phyloP scores from a whole-genome alignment of 1,140 invertebrate species.

The Euglossa dilemma region DNA sequence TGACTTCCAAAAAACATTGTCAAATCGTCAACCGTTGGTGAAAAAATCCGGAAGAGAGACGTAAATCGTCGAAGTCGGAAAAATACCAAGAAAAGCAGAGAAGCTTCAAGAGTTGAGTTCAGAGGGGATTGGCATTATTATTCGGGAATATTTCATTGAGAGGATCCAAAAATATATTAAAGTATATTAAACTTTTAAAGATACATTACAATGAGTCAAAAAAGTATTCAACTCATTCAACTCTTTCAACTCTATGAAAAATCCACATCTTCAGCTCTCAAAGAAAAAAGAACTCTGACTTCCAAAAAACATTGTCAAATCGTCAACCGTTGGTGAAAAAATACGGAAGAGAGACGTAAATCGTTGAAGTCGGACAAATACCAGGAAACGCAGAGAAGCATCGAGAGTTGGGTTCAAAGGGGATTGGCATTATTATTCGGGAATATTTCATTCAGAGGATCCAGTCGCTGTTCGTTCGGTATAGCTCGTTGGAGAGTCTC shows the following conservation, averaged over 20 bases:
- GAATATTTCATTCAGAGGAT: constrained; percentile 64
- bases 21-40: too few relatives aligned
- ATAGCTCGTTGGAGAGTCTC: constrained; percentile 43
- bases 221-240: too few relatives aligned
- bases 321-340: too few relatives aligned
- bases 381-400: constrained; percentile 1
- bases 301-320: too few relatives aligned
- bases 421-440: constrained; percentile 56
- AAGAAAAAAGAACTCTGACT: too few relatives aligned
- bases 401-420: constrained; percentile 13
- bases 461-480: constrained; percentile 27
- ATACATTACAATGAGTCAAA: too few relatives aligned
- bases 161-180: too few relatives aligned
- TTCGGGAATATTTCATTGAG: constrained; percentile 66
- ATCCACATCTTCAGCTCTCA: too few relatives aligned
- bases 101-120: constrained; percentile 7
- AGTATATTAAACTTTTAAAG: too few relatives aligned
- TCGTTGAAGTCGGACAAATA: not conserved
- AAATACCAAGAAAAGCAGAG: not conserved
- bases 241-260: too few relatives aligned
- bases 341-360: not conserved
- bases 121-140: constrained; percentile 49
- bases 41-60: not conserved
- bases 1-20: too few relatives aligned
- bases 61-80: not conserved